These are phyloP conservation scores for Sinhomidia bicolor DNA, from an alignment of 2,888 invertebrate genomes.

Conservation along the genomic window DNA sequence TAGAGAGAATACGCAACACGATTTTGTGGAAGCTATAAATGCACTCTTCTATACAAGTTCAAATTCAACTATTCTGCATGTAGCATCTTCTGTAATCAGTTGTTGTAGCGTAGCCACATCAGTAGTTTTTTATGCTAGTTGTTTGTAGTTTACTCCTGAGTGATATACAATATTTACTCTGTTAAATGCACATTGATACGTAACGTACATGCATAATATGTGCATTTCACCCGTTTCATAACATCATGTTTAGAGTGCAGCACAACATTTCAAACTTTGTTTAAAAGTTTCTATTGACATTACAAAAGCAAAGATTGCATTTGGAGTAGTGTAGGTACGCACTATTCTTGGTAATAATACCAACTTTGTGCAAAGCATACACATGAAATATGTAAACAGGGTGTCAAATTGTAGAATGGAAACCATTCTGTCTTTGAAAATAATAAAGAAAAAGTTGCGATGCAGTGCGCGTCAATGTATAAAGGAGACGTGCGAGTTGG, in stretches of 20 bases:
- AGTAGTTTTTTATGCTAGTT: no score
- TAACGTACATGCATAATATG: conserved; percentile 29
- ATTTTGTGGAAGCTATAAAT: no score
- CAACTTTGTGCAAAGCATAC: neutral
- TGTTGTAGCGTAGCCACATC: no score
- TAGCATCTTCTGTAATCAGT: no score
- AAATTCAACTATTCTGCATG: no score
- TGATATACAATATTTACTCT: neutral
- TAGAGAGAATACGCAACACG: no score
- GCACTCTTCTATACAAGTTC: no score
- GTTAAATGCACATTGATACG: conserved; percentile 30
- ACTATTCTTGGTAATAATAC: conserved; percentile 12
- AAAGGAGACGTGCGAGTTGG: neutral
- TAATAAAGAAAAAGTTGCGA: conserved; percentile 7
- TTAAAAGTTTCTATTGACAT: neutral
- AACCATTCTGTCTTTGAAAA: conserved; percentile 21
- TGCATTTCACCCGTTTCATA: conserved; percentile 16
- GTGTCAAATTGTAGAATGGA: conserved; percentile 60
- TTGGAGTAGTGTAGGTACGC: neutral
- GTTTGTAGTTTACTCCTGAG: no score
- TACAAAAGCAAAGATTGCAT: neutral
- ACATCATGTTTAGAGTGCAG: neutral
- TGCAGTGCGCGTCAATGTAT: neutral
- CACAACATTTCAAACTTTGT: neutral
- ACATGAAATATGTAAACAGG: conserved; percentile 36